Conservation (phyloP, 2,113 vertebrate genomes). For the Reinhardtius hippoglossoides region DNA sequence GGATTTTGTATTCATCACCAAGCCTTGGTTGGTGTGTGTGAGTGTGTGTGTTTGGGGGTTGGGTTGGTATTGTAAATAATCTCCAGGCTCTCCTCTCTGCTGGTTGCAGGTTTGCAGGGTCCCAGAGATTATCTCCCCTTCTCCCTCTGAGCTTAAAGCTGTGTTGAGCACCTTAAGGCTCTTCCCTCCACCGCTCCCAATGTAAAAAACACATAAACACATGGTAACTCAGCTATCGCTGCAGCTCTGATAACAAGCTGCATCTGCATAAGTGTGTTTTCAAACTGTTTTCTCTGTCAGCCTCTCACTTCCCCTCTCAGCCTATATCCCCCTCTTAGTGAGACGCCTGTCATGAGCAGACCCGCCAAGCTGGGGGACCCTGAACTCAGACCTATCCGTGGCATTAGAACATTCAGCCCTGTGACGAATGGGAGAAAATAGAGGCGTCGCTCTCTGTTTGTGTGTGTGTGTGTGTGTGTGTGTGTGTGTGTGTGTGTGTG, state of each 20-base stretch:
- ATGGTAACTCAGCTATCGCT: neutral
- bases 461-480: constrained; percentile 40
- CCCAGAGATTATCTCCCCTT: constrained; percentile 41
- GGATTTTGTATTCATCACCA: neutral
- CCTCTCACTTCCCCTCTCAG: constrained; percentile 28
- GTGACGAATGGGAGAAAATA: constrained; percentile 81
- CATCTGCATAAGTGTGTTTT: constrained; percentile 22
- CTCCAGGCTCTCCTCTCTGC: constrained; percentile 14
- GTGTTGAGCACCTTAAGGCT: neutral
- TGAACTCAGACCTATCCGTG: constrained; percentile 65
- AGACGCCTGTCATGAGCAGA: constrained; percentile 47
- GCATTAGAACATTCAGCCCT: constrained; percentile 77
- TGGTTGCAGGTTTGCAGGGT: constrained; percentile 36
- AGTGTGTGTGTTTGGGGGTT: neutral
- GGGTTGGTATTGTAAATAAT: constrained; percentile 12
- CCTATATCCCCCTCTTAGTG: constrained; percentile 24
- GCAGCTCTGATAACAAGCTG: constrained; percentile 7
- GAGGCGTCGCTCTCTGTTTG: constrained; percentile 52
- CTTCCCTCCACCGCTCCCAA: neutral
- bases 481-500: constrained; percentile 28
- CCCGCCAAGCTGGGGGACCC: constrained; percentile 55
- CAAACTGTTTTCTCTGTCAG: constrained; percentile 8
- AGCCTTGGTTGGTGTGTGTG: neutral
- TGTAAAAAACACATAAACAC: neutral
- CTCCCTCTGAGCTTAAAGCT: constrained; percentile 21